A percentile compares a stretch with the other conserved stretches of the same genome.
Conservation (phyloP, 1,140 invertebrate genomes). For the Paramacrobiotus metropolitanus region DNA sequence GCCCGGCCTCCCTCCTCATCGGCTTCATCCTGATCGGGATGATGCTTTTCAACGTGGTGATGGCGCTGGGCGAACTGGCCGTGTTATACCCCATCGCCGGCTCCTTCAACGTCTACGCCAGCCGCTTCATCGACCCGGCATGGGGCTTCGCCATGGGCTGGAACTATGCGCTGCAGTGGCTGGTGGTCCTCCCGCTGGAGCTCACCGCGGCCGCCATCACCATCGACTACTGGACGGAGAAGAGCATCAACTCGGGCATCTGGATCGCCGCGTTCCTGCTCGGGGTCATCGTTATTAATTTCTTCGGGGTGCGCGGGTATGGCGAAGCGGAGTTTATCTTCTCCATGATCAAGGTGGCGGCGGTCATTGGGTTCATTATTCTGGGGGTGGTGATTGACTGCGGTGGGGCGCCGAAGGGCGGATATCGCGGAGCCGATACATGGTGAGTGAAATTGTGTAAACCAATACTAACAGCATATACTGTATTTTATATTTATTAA, state of each 20-base stretch:
- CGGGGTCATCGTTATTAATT: slow-evolving; percentile 7
- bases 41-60: no score
- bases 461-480: no score
- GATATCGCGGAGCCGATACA: not conserved
- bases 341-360: slow-evolving; percentile 6
- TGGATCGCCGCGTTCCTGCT: slow-evolving; percentile 6
- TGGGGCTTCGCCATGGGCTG: slow-evolving; percentile 4
- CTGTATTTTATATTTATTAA: no score
- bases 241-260: not conserved
- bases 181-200: slow-evolving; percentile 3
- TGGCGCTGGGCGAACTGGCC: no score
- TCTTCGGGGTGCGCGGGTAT: not conserved
- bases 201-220: slow-evolving; percentile 3
- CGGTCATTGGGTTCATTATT: slow-evolving; percentile 3
- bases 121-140: not conserved
- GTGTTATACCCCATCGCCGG: no score
- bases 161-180: slow-evolving; percentile 6
- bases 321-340: slow-evolving; percentile 7
- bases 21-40: no score
- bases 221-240: slow-evolving; percentile 6
- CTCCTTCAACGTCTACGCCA: not conserved
- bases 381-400: slow-evolving; percentile 4
- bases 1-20: no score
- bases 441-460: no score
- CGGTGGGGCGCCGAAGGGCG: not conserved